Conservation (phyloP, 2,888 invertebrate genomes). For the Lasioglossum lativentre region DNA sequence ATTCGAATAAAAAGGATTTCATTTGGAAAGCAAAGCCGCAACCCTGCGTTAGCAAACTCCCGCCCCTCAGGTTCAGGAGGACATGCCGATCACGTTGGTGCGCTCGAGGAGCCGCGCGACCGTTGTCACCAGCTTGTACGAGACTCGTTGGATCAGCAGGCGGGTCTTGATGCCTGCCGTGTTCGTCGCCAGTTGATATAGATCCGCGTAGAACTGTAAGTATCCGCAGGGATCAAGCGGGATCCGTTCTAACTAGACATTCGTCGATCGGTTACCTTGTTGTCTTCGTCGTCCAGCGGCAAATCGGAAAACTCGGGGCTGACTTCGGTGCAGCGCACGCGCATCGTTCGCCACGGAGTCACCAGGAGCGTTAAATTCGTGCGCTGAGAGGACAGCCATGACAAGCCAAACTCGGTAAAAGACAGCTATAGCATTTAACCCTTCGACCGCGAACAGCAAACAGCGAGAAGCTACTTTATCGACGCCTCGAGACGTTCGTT, state of each 20-base stretch:
- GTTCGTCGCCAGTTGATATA: conserved; percentile 89
- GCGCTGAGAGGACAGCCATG: conserved; percentile 72
- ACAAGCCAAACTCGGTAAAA: not conserved
- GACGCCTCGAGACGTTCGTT: not conserved
- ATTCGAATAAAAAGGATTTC: conserved; percentile 64
- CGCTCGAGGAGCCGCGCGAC: conserved; percentile 87
- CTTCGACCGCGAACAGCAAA: not conserved
- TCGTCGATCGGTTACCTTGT: conserved; percentile 67
- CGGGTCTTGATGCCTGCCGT: conserved; percentile 88
- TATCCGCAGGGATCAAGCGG: not conserved
- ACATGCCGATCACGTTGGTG: conserved; percentile 88
- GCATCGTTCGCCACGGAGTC: conserved; percentile 89
- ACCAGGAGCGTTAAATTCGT: conserved; percentile 86
- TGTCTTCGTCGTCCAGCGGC: conserved; percentile 79
- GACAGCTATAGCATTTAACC: not conserved
- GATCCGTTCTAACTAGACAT: not conserved
- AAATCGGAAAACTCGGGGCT: conserved; percentile 89
- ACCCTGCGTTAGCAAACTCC: not conserved
- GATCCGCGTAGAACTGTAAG: conserved; percentile 90
- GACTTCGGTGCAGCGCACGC: conserved; percentile 92
- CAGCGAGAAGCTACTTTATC: not conserved
- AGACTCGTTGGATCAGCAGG: conserved; percentile 86
- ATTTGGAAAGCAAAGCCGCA: conserved; percentile 41
- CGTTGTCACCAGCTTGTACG: conserved; percentile 87
- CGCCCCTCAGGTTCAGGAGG: conserved; percentile 82